Evolutionary conservation across 2,888 invertebrate species (phyloP).

Genomic region (Cataglyphis altisquamis): DNA sequence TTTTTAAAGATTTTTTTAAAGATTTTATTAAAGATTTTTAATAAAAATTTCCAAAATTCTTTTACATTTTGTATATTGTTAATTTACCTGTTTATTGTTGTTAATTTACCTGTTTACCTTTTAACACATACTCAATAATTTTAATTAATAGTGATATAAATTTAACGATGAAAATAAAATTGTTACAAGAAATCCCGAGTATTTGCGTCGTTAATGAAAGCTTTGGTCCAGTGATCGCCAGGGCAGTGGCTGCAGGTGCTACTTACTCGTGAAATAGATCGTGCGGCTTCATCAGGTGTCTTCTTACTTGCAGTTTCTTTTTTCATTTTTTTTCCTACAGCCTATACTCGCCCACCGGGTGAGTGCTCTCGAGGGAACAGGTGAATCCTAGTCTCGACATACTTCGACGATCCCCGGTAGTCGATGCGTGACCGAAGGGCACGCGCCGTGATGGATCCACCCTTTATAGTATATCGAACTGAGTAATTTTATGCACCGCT

Average conservation of each 20-base stretch:
- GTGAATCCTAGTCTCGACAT: constrained; percentile 67
- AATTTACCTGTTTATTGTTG: not conserved
- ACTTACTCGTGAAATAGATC: constrained; percentile 51
- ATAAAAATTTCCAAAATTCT: not conserved
- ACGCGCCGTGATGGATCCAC: constrained; percentile 52
- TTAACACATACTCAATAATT: not conserved
- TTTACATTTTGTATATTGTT: not conserved
- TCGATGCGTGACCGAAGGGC: constrained; percentile 58
- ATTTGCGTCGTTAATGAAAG: constrained; percentile 6
- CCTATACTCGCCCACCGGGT: constrained; percentile 30
- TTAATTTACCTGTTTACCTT: not conserved
- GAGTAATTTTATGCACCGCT: constrained; percentile 30
- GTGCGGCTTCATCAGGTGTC: constrained; percentile 45
- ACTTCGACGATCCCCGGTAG: constrained; percentile 51
- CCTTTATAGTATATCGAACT: not conserved
- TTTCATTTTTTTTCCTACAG: constrained; percentile 22
- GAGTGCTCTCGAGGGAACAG: constrained; percentile 59
- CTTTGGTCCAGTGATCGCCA: constrained; percentile 41
- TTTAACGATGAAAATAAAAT: constrained; percentile 4
- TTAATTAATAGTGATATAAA: not conserved
- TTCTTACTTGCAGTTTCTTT: constrained; percentile 34
- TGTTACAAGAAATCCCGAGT: not conserved
- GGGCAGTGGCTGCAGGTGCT: constrained; percentile 45
- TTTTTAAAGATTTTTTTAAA: too few species aligned
- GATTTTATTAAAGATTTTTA: too few species aligned